Evolutionary conservation across 2,113 vertebrate species (phyloP).

Genomic region (Leucopsar rothschildi): DNA sequence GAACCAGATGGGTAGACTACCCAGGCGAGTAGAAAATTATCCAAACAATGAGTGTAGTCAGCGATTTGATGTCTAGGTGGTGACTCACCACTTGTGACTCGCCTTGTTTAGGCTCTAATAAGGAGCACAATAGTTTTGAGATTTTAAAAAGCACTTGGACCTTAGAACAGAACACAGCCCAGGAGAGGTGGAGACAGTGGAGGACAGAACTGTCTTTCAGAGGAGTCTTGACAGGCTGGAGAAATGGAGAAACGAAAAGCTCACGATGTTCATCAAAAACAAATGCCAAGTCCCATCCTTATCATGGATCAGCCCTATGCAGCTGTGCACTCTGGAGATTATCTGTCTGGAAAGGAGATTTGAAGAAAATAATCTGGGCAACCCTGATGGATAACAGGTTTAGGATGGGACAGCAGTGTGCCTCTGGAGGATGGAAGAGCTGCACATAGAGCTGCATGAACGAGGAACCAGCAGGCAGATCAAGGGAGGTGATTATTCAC

Average conservation of each 20-base stretch:
- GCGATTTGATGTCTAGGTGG: background rate
- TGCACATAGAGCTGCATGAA: background rate
- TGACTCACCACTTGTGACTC: background rate
- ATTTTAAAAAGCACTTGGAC: background rate
- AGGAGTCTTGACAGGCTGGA: background rate
- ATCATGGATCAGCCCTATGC: fast-evolving
- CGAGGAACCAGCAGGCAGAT: background rate
- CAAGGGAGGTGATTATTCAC: background rate
- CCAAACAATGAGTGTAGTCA: background rate
- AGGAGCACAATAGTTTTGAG: background rate
- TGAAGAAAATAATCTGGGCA: background rate
- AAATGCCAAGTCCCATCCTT: background rate
- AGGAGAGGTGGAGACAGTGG: background rate
- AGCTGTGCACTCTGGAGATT: background rate
- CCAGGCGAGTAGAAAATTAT: background rate
- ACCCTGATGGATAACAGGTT: fast-evolving
- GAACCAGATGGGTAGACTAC: background rate
- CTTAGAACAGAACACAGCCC: background rate
- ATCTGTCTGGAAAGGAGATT: background rate
- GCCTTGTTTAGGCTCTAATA: background rate
- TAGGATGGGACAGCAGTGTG: background rate
- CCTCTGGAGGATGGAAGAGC: background rate
- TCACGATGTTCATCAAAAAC: background rate
- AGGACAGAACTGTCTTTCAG: background rate
- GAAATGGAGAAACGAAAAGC: background rate